Evolutionary conservation across 2,113 vertebrate genomes (phyloP).

Genomic region (Smithornis capensis): DNA sequence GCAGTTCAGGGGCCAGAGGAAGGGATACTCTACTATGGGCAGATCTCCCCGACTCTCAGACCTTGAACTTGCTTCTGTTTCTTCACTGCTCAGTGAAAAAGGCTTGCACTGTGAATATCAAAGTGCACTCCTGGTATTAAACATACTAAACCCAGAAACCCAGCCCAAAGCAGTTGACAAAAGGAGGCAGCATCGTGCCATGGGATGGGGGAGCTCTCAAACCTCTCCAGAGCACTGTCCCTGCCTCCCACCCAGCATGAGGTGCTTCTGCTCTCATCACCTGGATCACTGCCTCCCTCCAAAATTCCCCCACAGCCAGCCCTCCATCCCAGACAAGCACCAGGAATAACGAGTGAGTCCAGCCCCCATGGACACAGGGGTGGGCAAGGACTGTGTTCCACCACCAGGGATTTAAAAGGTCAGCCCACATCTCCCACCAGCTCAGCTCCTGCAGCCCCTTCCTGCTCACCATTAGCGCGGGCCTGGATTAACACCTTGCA

Average conservation of each 20-base stretch:
- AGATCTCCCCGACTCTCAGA: neutral
- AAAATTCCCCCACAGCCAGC: neutral
- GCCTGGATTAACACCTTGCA: neutral
- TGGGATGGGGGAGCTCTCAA: neutral
- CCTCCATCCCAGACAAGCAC: neutral
- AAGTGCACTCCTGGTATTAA: neutral
- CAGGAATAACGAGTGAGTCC: neutral
- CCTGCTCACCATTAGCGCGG: neutral
- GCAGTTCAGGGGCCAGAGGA: neutral
- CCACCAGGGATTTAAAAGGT: neutral
- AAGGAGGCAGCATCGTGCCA: neutral
- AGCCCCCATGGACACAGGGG: neutral
- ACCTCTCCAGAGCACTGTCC: neutral
- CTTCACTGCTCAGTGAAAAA: neutral
- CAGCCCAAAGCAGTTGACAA: neutral
- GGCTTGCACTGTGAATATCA: neutral
- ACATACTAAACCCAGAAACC: neutral
- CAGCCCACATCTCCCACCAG: neutral
- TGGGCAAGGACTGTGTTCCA: accelerated
- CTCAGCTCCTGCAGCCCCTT: neutral
- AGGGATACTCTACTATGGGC: neutral
- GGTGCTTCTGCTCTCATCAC: neutral
- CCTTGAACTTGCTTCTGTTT: neutral
- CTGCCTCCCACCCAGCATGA: neutral
- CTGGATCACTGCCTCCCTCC: neutral